Evolutionary conservation across 2,888 invertebrate genomes (phyloP).

Genomic region (Ophioninae sp.): DNA sequence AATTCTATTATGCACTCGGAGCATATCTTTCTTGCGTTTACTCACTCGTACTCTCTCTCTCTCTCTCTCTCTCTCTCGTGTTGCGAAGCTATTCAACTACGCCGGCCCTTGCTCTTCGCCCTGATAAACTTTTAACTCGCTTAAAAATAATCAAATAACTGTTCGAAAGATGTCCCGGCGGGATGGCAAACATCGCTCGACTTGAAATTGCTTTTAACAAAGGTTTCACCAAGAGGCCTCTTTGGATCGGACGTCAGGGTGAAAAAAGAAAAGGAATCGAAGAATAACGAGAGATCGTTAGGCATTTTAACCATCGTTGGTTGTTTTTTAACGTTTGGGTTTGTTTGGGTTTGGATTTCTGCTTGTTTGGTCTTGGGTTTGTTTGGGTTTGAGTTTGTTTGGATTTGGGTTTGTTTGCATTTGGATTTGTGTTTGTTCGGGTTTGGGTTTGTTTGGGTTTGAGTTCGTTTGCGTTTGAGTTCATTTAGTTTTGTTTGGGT

Average conservation of each 20-base stretch:
- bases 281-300: too few species aligned
- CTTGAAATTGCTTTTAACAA: neutral
- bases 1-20: slow-evolving; percentile 60
- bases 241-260: too few species aligned
- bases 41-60: slow-evolving; percentile 25
- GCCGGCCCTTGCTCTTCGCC: slow-evolving; percentile 3
- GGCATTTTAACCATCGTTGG: too few species aligned
- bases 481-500: too few species aligned
- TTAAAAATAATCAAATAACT: slow-evolving; percentile 55
- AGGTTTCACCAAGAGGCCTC: too few species aligned
- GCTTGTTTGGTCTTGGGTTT: neutral
- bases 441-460: neutral
- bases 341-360: too few species aligned
- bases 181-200: slow-evolving; percentile 18
- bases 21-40: slow-evolving; percentile 35
- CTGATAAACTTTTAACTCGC: slow-evolving; percentile 52
- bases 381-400: neutral
- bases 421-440: too few species aligned
- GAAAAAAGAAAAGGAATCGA: too few species aligned
- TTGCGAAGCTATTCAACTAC: neutral
- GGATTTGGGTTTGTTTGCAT: too few species aligned
- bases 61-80: slow-evolving; percentile 1
- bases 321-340: too few species aligned
- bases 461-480: too few species aligned
- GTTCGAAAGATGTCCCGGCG: slow-evolving; percentile 31